phyloP scores from a whole-genome alignment of 1,140 invertebrate genomes.

The Subanguina moxae region DNA sequence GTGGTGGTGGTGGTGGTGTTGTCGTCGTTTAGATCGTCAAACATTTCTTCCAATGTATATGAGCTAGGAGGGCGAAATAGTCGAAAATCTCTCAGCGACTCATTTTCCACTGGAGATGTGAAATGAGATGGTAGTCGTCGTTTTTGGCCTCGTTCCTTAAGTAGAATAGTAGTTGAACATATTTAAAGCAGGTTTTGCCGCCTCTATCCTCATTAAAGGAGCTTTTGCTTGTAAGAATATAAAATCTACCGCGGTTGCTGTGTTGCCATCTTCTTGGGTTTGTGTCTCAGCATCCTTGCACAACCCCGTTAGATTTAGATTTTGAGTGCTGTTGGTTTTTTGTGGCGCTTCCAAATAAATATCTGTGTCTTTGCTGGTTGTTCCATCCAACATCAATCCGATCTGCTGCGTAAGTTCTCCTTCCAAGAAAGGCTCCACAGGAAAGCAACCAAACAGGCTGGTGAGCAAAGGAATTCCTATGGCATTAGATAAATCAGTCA shows the following conservation, averaged over 20 bases:
- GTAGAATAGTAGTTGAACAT: background rate
- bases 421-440: slow-evolving; percentile 55
- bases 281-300: slow-evolving; percentile 1
- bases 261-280: background rate
- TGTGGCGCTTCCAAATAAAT: background rate
- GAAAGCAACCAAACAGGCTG: slow-evolving; percentile 56
- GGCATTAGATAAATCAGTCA: too few relatives aligned
- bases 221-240: too few relatives aligned
- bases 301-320: too few relatives aligned
- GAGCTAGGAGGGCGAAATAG: background rate
- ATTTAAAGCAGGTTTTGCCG: too few relatives aligned
- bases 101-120: slow-evolving; percentile 7
- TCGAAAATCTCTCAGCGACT: background rate
- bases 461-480: slow-evolving; percentile 47
- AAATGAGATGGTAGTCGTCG: background rate
- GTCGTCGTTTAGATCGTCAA: background rate
- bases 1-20: background rate
- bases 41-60: background rate
- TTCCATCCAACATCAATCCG: background rate
- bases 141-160: slow-evolving; percentile 2
- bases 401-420: background rate
- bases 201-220: too few relatives aligned
- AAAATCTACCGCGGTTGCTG: background rate
- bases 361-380: background rate
- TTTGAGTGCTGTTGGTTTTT: background rate